Base-by-base conservation (phyloP, 2,888 invertebrate genomes). In the Mayetiola destructor region DNA sequence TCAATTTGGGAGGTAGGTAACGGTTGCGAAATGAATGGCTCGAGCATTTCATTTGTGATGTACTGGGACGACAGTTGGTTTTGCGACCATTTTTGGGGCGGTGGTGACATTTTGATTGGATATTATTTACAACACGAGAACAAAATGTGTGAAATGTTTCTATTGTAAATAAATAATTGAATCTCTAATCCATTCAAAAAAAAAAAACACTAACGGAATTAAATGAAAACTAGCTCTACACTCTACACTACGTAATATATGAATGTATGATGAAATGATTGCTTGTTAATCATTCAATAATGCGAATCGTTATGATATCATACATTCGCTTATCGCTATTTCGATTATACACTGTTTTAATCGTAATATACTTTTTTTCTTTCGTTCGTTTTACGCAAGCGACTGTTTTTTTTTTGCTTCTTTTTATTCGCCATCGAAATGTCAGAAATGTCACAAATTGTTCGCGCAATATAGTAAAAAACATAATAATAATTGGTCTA, bases 1-100 rank as follows among this genome's bases (percentile, higher is more conserved):
- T 55, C 55, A 14, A 55, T 20, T 36, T 55, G 55, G 9, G 55
- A 55, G 12, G 55, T 55, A n/a, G 55, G 55, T 18, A 55, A n/a
- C 2, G 16, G 2, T 6, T 36, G 23, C 2, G 36, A 16, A 14
- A 37, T 20, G 35, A 55, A 55, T 14, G 55, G 55, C n/a, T 35
- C 55, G n/a, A 55, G n/a, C 37, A 37, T 36, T 4, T 55, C 55
- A 37, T 55, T 32, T 21, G 55, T 37, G 4, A 55, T 23, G 23
- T 55, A 55, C 36, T 55, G 35, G 3, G 55, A 2, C 1, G 55
- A 55, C 23, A 36, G 8, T n/a, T n/a, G 5, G 14, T 18, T 53
- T 4, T 9, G 21, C 20, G 55, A 21, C 55, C 37, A 55, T 1
- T 55, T 36, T n/a, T 35, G 20, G n/a, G 4, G 35, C 23, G 55